Conservation (phyloP, 2,888 invertebrate species). For the Dinocampus coccinellae region DNA sequence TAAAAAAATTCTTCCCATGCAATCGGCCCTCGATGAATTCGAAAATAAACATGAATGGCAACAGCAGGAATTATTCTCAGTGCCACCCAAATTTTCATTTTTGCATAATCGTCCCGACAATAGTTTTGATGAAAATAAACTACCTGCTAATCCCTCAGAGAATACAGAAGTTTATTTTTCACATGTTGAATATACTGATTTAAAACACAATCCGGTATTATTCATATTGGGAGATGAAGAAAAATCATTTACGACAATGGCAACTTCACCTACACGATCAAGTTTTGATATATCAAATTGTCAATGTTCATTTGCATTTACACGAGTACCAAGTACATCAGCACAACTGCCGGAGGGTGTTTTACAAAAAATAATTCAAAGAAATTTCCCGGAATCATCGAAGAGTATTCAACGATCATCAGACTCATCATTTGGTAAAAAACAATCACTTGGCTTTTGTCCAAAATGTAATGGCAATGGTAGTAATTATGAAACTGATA, state of each 20-base stretch:
- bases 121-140: conserved; percentile 42
- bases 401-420: conserved; percentile 58
- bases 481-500: conserved; percentile 50
- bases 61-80: conserved; percentile 38
- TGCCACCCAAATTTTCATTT: conserved; percentile 43
- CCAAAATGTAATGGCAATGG: conserved; percentile 56
- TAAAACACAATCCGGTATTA: conserved; percentile 55
- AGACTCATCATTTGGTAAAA: conserved; percentile 44
- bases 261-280: not conserved
- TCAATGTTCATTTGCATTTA: conserved; percentile 59
- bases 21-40: conserved; percentile 37
- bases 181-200: conserved; percentile 36
- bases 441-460: conserved; percentile 52
- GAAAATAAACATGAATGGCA: conserved; percentile 46
- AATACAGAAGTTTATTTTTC: conserved; percentile 46
- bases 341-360: conserved; percentile 63
- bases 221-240: conserved; percentile 64
- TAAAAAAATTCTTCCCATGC: conserved; percentile 43
- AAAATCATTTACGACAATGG: conserved; percentile 39
- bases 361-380: conserved; percentile 62
- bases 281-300: conserved; percentile 47
- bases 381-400: conserved; percentile 65
- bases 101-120: conserved; percentile 36
- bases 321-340: conserved; percentile 62
- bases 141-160: conserved; percentile 30